These are phyloP conservation scores for Brachionus manjavacas DNA, from an alignment of 1,140 invertebrate species.

Conservation along the genomic window DNA sequence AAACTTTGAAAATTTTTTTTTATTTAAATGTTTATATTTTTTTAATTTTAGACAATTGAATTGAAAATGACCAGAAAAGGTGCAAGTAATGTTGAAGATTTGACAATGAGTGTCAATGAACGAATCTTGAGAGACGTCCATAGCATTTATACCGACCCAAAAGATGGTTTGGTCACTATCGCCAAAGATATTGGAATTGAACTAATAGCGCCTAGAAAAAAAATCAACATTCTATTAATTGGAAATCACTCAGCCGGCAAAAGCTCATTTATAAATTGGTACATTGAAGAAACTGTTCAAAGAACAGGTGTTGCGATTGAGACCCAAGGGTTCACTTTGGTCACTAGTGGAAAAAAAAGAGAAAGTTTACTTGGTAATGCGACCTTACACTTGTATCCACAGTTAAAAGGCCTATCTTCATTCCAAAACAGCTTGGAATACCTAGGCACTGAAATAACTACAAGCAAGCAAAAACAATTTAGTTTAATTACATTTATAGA, in stretches of 20 bases:
- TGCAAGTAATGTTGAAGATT: conserved; percentile 59
- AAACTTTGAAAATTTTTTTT: too few species aligned
- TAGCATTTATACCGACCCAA: conserved; percentile 60
- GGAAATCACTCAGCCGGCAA: conserved; percentile 67
- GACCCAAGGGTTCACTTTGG: conserved; percentile 63
- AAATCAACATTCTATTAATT: conserved; percentile 63
- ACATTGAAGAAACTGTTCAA: conserved; percentile 64
- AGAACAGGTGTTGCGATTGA: conserved; percentile 65
- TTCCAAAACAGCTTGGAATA: conserved; percentile 57
- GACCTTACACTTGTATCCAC: conserved; percentile 62
- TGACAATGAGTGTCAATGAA: conserved; percentile 61
- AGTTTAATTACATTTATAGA: conserved; percentile 65
- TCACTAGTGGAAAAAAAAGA: conserved; percentile 62
- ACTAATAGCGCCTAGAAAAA: conserved; percentile 62
- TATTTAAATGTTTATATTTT: too few species aligned
- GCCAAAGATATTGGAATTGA: conserved; percentile 20
- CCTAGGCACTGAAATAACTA: conserved; percentile 63
- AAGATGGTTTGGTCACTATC: conserved; percentile 56
- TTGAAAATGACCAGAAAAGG: conserved; percentile 47
- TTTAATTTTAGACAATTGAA: neutral
- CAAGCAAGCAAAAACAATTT: conserved; percentile 64
- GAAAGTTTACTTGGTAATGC: conserved; percentile 64
- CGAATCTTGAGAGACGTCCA: conserved; percentile 62
- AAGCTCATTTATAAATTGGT: conserved; percentile 67
- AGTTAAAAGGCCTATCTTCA: conserved; percentile 46